Conservation (phyloP, 2,888 invertebrate species). For the Creontiades dilutus region DNA sequence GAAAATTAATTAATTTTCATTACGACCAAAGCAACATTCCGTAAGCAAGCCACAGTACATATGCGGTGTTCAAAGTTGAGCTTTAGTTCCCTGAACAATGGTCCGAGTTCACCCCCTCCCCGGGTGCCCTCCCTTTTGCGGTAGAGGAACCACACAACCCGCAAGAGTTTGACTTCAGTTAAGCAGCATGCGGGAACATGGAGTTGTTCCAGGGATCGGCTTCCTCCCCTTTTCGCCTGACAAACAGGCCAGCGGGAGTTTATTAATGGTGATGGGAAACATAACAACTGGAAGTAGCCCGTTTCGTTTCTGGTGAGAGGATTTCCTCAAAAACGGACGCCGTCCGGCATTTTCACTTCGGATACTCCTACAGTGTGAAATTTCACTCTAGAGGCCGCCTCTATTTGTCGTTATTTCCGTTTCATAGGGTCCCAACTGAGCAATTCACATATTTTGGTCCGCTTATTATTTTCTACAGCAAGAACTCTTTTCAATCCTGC, state of each 20-base stretch:
- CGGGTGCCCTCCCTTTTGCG: constrained; percentile 49
- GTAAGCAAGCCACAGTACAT: constrained; percentile 63
- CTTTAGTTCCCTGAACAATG: constrained; percentile 68
- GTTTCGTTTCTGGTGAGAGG: constrained; percentile 38
- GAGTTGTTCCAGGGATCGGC: constrained; percentile 53
- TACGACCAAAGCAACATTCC: constrained; percentile 54
- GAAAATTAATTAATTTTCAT: constrained; percentile 62
- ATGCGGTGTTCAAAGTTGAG: constrained; percentile 61
- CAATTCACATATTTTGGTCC: not conserved
- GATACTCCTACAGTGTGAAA: constrained; percentile 36
- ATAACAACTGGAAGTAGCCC: constrained; percentile 56
- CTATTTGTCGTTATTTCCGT: constrained; percentile 44
- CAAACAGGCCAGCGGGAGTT: constrained; percentile 41
- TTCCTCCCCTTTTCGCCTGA: constrained; percentile 31
- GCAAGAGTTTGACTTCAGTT: constrained; percentile 70
- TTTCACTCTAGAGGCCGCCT: not conserved
- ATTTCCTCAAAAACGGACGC: not conserved
- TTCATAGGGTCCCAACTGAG: not conserved
- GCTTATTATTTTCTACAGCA: not conserved
- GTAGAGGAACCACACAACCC: constrained; percentile 59
- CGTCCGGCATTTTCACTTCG: not conserved
- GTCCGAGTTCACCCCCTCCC: constrained; percentile 62
- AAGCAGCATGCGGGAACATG: constrained; percentile 56
- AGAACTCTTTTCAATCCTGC: not conserved
- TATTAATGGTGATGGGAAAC: constrained; percentile 66